Base-by-base conservation (phyloP, 1,140 invertebrate species). In the Heterodera carotae region DNA sequence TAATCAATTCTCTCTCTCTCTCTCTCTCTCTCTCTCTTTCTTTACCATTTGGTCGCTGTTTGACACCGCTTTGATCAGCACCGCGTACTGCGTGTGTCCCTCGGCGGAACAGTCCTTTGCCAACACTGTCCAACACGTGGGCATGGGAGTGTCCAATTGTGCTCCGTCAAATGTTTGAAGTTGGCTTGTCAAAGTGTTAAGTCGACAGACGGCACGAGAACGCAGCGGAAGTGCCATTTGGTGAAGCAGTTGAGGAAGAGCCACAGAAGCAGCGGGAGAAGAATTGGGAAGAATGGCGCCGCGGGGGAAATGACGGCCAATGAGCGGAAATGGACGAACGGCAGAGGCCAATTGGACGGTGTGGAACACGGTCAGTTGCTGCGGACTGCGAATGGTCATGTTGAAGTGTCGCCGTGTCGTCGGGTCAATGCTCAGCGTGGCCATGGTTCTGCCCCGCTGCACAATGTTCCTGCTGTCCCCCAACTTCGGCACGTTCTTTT, bases 31-130 rank as follows among this genome's bases (percentile, higher is more conserved):
- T 29, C 1, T 39, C 18, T n/a, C 48, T 59, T n/a, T 74, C n/a
- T 36, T 33, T 31, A 39, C 66, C 67, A n/a, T 76, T 73, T 60
- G 31, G 8, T 60, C 33, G 31, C 12, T 33, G 48, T 43, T 77
- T 25, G 31, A 62, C 29, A 7, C 53, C 29, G 68, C 6, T 34
- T 81, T 81, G 48, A 82, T 68, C 39, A 82, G 53, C 48, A 81
- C 80, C 53, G 59, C 80, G 39, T 78, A 81, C 34, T 59, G 67
- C 27, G 77, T 18, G 10, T 31, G 62, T 66, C 27, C 48, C 18
- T 60, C 59, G 66, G 29, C 62, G 15, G 56, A 66, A 48, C 79
- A 81, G 48, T 81, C 80, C 62, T 81, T 81, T 36, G 80, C 80
- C 25, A 81, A 36, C 34, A 81, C 80, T 31, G 75, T 69, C 36